Evolutionary conservation across 92 coral and sea anemone genomes (phyloP), one percentile per base, ranked within the genome.

Genomic region (Bergia puertoricense): DNA sequence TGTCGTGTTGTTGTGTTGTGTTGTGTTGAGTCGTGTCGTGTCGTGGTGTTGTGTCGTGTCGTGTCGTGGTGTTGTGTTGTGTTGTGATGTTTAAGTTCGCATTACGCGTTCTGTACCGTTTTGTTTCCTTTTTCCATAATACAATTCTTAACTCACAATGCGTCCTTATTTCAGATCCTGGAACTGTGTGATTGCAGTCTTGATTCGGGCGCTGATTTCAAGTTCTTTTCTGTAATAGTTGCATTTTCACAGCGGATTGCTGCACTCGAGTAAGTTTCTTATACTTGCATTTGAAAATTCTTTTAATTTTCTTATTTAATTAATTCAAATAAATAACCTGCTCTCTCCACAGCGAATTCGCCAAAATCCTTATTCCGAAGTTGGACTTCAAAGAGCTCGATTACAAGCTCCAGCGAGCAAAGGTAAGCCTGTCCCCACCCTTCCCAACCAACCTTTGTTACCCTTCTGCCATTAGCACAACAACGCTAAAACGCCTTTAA

Each of bases 241-340:
- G 99, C 99, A 38, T 92, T 96, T 76, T 96, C 99, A 37, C 96
- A 95, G 81, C 93, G 96, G 62, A 92, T 97, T 39, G 98, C 98
- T 62, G 97, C 98, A 20, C 73, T 97, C 39, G 96, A 97, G 99
- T 97, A 91, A 81, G 99, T 89, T 45, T 15, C 40, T 59, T 8
- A 41, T 45, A 23, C 39, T 79, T n/a, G 18, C n/a, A n/a, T 46
- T 45, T 48, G 45, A 73, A 16, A 43, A 80, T 74, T 65, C 30
- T 56, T 57, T 48, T 43, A 5, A 30, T 82, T 88, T 22, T 81
- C 43, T 11, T 40, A 2, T 22, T 37, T 3, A 13, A 38, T 22
- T 59, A 22, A 43, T 39, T 65, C 40, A 18, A 23, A 77, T 36
- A 23, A 51, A 37, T 41, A 14, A 2, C 79, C 14, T 59, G 23